A percentile compares a stretch with the other conserved stretches of the same genome.
These are phyloP conservation scores for Chironomus tentans DNA, from an alignment of 2,888 invertebrate species.

Conservation along the genomic window DNA sequence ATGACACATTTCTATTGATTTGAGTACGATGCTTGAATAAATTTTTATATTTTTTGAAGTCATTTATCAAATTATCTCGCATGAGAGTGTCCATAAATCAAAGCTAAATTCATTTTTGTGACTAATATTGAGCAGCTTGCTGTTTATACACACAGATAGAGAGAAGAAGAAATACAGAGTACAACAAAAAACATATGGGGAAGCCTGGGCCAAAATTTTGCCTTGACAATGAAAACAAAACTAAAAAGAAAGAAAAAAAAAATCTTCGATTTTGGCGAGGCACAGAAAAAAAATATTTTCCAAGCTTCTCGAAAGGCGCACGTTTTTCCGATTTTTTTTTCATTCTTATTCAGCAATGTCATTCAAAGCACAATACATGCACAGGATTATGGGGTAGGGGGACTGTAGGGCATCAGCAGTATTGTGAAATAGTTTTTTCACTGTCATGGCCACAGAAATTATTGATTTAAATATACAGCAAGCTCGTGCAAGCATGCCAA, in stretches of 20 bases:
- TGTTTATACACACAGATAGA: no score
- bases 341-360: no score
- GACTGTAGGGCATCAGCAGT: no score
- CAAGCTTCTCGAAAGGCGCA: background rate
- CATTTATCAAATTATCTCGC: no score
- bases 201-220: constrained; percentile 9
- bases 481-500: background rate
- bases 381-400: background rate
- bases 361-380: no score
- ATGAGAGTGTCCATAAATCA: no score
- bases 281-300: background rate
- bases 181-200: constrained; percentile 1
- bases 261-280: background rate
- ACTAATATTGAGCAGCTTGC: no score
- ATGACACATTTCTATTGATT: background rate
- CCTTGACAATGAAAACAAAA: constrained; percentile 12
- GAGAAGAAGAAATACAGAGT: no score
- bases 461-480: background rate
- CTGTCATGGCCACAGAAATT: constrained; percentile 19
- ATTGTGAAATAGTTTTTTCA: no score
- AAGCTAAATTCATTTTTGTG: background rate
- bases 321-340: background rate
- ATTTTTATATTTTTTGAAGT: background rate
- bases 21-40: no score
- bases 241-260: background rate